Evolutionary conservation across 2,113 vertebrate species (phyloP), one percentile per base, ranked within the genome.

Genomic region (Sarotherodon lohbergeri): DNA sequence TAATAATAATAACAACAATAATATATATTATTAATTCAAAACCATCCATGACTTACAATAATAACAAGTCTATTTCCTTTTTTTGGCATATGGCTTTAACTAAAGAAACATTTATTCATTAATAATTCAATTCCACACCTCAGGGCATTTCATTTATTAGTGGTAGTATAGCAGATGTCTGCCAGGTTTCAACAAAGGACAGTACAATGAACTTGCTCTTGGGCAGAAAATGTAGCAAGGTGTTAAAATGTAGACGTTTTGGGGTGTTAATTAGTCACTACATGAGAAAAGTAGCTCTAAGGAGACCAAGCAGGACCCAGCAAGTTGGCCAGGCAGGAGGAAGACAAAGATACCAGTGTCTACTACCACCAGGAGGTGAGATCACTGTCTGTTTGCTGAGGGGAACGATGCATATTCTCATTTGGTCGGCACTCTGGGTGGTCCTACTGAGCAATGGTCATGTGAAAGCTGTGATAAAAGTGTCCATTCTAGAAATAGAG

Each of bases 251-350:
- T 19, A 43, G 68, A 14, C 46, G 57, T 22, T 63, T 54, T 80
- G 78, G 27, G 43, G 27, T 78, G 24, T 19, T 78, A 78, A 78
- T 78, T 78, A 50, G 17, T 85, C 66, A 59, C 81, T 78, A 56
- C 63, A 61, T 84, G 84, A n/a, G 43, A 55, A 17, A 24, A 24
- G 66, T n/a, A 76, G 88, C 87, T 88, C 80, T 89, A 86, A 87
- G 17, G 9, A 54, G 17, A 39, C 2, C 57, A 43, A 86, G 46
- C 59, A 46, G 84, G 27, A 57, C 22, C 56, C 2, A 50, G n/a
- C 48, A 73, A 71, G 81, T 54, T 43, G 10, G 68, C 5, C 63
- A 82, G 80, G 55, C 36, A 13, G 48, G 29, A 59, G 48, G 71
- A 86, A 79, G 27, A 85, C 68, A 83, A 57, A 80, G 78, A 59